Base-by-base conservation (phyloP, 2,888 invertebrate genomes). In the Tholera decimalis region DNA sequence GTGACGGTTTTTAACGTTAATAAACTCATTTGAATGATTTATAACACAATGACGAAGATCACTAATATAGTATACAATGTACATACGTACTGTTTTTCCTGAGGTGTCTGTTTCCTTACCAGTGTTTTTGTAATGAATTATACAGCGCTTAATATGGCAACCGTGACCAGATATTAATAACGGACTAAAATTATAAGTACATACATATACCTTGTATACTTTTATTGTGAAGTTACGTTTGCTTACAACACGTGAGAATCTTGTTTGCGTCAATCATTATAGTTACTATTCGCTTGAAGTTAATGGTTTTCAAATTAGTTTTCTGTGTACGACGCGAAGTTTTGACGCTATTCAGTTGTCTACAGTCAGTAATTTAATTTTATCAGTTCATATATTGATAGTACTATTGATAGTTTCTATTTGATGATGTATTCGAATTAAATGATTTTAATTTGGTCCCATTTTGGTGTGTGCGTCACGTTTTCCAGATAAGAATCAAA, bases 281-380 rank as follows among this genome's bases (percentile, higher is more conserved):
- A 58, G 44, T 65, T n/a, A n/a, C 39, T 58, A 43, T 5, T 47
- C 46, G 28, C 47, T 65, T 43, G 30, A 20, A 73, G 66, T 49
- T 49, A 73, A 73, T 73, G 20, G 47, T 73, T 73, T 73, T 69
- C 9, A 43, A 72, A 67, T 67, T 54, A 41, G 66, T 54, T 73
- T 49, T 66, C 24, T 65, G 35, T 30, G 30, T 39, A 44, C 20
- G 11, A 33, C 1, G 13, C 7, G 0, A 11, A 51, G 64, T 46
- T 44, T 20, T 5, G 26, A 44, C 20, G 28, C 8, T 24, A 28
- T n/a, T 30, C 24, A 20, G 47, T 43, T 33, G 46, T 47, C 18
- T 28, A 22, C 18, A 35, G 28, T 13, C 28, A 57, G 43, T 71
- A 18, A 20, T 60, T 24, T 30, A 49, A 20, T 11, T 44, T 69